Percentiles rank a stretch among this genome's conserved stretches.
These are phyloP conservation scores for Amaurobius ferox DNA, from an alignment of 2,888 invertebrate genomes.

Conservation along the genomic window DNA sequence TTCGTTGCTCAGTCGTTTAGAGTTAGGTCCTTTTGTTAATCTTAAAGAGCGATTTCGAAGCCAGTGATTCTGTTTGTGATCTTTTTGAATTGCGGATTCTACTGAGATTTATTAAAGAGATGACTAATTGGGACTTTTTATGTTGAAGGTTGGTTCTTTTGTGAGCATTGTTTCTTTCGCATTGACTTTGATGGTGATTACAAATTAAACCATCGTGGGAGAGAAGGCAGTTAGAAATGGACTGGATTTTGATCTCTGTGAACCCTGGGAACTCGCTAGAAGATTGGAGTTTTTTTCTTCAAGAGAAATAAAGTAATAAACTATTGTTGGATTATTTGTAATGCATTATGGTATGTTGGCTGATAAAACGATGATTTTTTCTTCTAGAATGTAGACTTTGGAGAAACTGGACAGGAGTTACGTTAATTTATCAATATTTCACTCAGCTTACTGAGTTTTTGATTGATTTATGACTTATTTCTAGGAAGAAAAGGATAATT, in stretches of 20 bases:
- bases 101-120: not conserved
- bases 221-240: not conserved
- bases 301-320: no score
- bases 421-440: no score
- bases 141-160: constrained; percentile 12
- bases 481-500: no score
- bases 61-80: constrained; percentile 26
- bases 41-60: constrained; percentile 26
- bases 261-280: not conserved
- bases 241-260: constrained; percentile 12
- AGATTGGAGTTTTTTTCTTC: no score
- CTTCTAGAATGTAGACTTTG: no score
- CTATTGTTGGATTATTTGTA: no score
- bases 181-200: not conserved
- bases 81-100: not conserved
- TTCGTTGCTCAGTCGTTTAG: constrained; percentile 32
- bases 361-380: no score
- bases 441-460: no score
- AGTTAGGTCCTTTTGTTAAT: constrained; percentile 31
- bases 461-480: no score
- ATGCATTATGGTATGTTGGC: no score
- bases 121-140: constrained; percentile 12
- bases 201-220: constrained; percentile 5
- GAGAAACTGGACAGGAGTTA: no score
- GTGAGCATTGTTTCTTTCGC: not conserved